phyloP scores from a whole-genome alignment of 1,140 invertebrate genomes.

The Chironomus striatipennis region DNA sequence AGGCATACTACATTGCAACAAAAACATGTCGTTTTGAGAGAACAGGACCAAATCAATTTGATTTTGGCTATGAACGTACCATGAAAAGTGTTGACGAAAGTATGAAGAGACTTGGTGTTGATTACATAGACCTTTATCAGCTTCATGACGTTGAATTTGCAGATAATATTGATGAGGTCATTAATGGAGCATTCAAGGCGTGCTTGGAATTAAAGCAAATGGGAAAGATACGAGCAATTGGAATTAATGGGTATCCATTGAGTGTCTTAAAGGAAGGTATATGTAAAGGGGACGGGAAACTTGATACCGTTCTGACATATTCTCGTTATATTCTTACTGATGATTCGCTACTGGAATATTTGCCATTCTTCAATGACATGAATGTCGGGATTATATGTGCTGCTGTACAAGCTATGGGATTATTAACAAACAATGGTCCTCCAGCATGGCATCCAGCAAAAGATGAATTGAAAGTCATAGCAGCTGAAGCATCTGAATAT shows the following conservation, averaged over 20 bases:
- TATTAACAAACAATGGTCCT: constrained; percentile 66
- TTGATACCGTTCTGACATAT: constrained; percentile 63
- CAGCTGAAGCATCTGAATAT: constrained; percentile 48
- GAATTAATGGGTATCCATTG: constrained; percentile 81
- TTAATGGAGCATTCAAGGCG: constrained; percentile 79
- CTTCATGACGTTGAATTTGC: constrained; percentile 89
- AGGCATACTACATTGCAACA: constrained; percentile 84
- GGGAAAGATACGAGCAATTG: constrained; percentile 75
- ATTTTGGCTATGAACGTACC: constrained; percentile 73
- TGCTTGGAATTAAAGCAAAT: constrained; percentile 60
- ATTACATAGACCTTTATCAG: constrained; percentile 85
- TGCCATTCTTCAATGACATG: constrained; percentile 63
- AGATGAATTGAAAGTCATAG: constrained; percentile 55
- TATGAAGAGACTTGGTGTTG: constrained; percentile 60
- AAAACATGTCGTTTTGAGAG: constrained; percentile 81
- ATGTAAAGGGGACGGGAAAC: constrained; percentile 41
- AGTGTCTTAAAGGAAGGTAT: constrained; percentile 63
- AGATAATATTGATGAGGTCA: constrained; percentile 60
- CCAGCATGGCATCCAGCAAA: constrained; percentile 76
- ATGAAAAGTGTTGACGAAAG: constrained; percentile 68
- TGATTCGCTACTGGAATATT: constrained; percentile 59
- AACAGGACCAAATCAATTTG: constrained; percentile 69
- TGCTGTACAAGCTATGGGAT: constrained; percentile 67
- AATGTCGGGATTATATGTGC: constrained; percentile 77
- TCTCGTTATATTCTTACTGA: constrained; percentile 72